A percentile compares a stretch with the other conserved stretches of the same genome.
These are phyloP conservation scores for Euwallacea fornicatus DNA, from an alignment of 1,140 invertebrate genomes.

Conservation along the genomic window DNA sequence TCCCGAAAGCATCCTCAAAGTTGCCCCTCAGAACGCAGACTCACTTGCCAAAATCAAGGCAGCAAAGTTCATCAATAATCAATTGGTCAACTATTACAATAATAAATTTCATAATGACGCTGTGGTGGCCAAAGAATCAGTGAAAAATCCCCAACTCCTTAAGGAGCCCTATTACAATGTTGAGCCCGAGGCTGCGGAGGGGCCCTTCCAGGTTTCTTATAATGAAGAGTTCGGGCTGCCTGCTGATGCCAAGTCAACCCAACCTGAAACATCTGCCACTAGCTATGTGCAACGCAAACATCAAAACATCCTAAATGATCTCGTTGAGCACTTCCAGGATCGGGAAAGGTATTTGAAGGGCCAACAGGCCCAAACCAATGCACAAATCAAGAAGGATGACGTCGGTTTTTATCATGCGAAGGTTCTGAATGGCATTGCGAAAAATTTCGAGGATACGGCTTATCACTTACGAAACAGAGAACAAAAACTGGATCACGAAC, in stretches of 20 bases:
- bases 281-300: conserved; percentile 9
- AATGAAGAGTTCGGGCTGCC: neutral
- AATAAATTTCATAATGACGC: conserved; percentile 31
- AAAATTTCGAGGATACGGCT: conserved; percentile 11
- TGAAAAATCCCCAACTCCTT: conserved; percentile 28
- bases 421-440: conserved; percentile 17
- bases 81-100: conserved; percentile 21
- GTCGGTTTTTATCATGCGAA: conserved; percentile 1
- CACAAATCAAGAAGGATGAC: neutral
- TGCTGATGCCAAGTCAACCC: neutral
- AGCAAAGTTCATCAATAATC: conserved; percentile 14
- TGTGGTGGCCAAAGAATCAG: conserved; percentile 1
- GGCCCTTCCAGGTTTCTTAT: conserved; percentile 22
- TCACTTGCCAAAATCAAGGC: conserved; percentile 17
- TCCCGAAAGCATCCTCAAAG: neutral
- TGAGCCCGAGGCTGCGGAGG: conserved; percentile 7
- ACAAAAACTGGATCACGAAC: neutral
- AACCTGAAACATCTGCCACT: neutral
- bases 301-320: conserved; percentile 16
- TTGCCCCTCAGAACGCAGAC: neutral
- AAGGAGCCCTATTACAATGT: conserved; percentile 15
- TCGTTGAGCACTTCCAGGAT: conserved; percentile 5
- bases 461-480: neutral
- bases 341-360: neutral
- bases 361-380: neutral